These are phyloP conservation scores for Cisticola juncidis DNA, from an alignment of 2,113 vertebrate species.

Conservation along the genomic window DNA sequence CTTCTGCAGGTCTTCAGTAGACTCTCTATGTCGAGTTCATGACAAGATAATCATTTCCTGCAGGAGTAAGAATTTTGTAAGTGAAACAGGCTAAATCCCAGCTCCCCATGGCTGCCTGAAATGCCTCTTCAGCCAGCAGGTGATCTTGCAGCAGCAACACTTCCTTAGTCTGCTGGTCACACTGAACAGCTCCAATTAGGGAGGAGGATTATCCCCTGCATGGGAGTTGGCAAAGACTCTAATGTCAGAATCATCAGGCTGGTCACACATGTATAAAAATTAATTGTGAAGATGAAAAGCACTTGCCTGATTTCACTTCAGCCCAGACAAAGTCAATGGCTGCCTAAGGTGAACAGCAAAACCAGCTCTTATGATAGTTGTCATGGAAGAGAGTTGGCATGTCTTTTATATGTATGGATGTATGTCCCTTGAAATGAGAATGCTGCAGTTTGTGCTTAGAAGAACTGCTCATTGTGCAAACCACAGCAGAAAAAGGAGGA, in stretches of 20 bases:
- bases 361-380: not conserved
- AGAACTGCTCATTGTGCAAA: not conserved
- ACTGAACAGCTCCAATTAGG: not conserved
- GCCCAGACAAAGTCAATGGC: not conserved
- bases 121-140: not conserved
- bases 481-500: not conserved
- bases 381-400: not conserved
- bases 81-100: not conserved
- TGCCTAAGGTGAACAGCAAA: not conserved
- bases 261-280: not conserved
- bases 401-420: not conserved
- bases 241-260: not conserved
- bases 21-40: rapidly evolving
- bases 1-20: not conserved
- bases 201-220: conserved; percentile 12
- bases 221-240: not conserved
- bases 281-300: not conserved
- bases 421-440: not conserved
- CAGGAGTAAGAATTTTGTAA: not conserved
- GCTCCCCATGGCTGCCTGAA: not conserved
- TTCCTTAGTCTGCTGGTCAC: conserved; percentile 12
- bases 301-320: not conserved
- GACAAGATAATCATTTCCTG: not conserved
- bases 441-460: not conserved
- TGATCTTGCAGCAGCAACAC: not conserved